A percentile compares a stretch with the other conserved stretches of the same genome.
Conservation (phyloP, 53 echinoderm and acorn worm species). For the Glandiceps talaboti region DNA sequence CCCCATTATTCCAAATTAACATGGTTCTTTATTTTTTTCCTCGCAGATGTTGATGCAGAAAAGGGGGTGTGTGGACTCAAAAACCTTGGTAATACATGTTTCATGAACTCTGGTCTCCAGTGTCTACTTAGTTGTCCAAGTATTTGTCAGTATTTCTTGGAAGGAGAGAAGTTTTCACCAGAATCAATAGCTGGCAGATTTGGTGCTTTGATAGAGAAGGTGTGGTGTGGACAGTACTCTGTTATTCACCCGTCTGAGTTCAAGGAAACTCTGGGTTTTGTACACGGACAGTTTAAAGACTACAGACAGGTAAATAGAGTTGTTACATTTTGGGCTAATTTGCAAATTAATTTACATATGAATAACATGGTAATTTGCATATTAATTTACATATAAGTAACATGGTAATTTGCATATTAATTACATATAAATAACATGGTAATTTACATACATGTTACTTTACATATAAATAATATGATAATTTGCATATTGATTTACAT, state of each 20-base stretch:
- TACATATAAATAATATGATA: too few relatives aligned
- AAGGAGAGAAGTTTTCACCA: constrained; percentile 31
- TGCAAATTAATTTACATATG: too few relatives aligned
- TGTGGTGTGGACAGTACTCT: constrained; percentile 69
- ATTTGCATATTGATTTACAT: too few relatives aligned
- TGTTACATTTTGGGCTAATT: too few relatives aligned
- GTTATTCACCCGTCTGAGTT: constrained; percentile 65
- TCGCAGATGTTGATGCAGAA: constrained; percentile 41
- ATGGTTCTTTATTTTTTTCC: constrained; percentile 1
- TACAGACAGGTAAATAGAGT: constrained; percentile 55
- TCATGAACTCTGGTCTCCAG: constrained; percentile 99
- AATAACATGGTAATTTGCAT: too few relatives aligned
- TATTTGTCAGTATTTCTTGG: constrained; percentile 45
- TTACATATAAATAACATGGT: too few relatives aligned
- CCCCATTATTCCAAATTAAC: too few relatives aligned
- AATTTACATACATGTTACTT: too few relatives aligned
- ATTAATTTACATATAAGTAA: too few relatives aligned
- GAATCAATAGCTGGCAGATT: constrained; percentile 63
- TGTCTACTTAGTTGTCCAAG: constrained; percentile 77
- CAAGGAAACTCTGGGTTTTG: constrained; percentile 66
- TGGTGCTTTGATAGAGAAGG: constrained; percentile 45
- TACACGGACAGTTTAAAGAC: constrained; percentile 90
- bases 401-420: too few relatives aligned
- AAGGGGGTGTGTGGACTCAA: constrained; percentile 82
- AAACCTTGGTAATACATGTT: constrained; percentile 98